These are phyloP conservation scores for Macrobrachium nipponense DNA, from an alignment of 1,140 invertebrate genomes.

Conservation along the genomic window DNA sequence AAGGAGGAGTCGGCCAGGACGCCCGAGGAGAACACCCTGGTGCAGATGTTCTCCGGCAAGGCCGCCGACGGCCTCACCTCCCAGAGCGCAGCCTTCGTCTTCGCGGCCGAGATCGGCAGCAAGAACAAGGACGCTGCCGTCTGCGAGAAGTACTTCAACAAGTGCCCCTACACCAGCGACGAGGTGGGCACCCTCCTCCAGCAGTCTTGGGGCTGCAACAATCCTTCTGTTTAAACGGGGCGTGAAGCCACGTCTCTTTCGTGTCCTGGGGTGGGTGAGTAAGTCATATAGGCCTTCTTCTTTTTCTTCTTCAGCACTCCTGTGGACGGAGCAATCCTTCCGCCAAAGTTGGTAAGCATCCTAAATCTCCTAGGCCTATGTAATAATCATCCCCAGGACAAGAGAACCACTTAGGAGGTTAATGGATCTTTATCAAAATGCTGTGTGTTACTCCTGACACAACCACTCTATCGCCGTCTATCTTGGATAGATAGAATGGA, in stretches of 20 bases:
- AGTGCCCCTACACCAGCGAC: neutral
- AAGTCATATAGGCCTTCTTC: too few relatives aligned
- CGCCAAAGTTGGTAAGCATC: neutral
- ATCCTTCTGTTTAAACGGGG: neutral
- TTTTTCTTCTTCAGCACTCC: too few relatives aligned
- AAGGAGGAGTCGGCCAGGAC: slow-evolving; percentile 11
- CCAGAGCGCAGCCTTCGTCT: slow-evolving; percentile 35
- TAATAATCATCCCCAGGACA: too few relatives aligned
- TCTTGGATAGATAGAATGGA: too few relatives aligned
- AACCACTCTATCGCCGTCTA: too few relatives aligned
- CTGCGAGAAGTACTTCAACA: slow-evolving; percentile 38
- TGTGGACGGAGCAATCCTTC: too few relatives aligned
- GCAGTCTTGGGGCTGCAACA: slow-evolving; percentile 23
- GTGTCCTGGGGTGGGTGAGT: too few relatives aligned
- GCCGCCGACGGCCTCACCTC: slow-evolving; percentile 20
- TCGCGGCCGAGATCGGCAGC: slow-evolving; percentile 28
- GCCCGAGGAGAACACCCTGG: slow-evolving; percentile 21
- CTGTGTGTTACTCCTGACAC: too few relatives aligned
- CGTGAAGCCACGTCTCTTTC: too few relatives aligned
- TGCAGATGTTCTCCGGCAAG: slow-evolving; percentile 23
- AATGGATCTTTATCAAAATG: too few relatives aligned
- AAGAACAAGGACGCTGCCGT: slow-evolving; percentile 6
- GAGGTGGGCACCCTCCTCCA: slow-evolving; percentile 27
- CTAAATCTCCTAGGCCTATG: too few relatives aligned
- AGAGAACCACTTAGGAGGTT: too few relatives aligned